These are phyloP conservation scores for Pseudolaguvia tuberculata DNA, from an alignment of 2,113 vertebrate genomes.

Conservation along the genomic window DNA sequence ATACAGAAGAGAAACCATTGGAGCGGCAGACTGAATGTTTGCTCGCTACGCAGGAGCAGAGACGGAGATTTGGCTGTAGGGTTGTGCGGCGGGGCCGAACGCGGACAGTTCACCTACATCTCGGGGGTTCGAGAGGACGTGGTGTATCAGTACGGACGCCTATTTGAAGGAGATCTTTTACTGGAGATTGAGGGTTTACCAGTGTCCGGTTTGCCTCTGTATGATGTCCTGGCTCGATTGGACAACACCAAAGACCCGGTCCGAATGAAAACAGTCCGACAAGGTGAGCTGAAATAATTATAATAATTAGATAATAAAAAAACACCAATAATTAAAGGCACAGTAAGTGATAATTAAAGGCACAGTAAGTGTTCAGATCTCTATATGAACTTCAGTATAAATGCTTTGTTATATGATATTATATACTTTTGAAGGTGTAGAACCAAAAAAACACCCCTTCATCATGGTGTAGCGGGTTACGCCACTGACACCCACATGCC, in stretches of 20 bases:
- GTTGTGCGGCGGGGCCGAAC: conserved; percentile 84
- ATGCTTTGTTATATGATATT: too few relatives aligned
- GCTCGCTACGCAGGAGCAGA: conserved; percentile 68
- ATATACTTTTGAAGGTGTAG: too few relatives aligned
- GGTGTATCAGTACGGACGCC: conserved; percentile 66
- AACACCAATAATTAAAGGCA: too few relatives aligned
- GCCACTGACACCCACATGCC: too few relatives aligned
- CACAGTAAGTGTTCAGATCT: too few relatives aligned
- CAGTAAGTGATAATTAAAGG: too few relatives aligned
- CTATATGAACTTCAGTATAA: too few relatives aligned
- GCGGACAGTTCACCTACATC: conserved; percentile 82
- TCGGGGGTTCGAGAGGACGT: conserved; percentile 65
- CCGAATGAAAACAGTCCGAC: conserved; percentile 83
- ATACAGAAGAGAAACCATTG: conserved; percentile 74
- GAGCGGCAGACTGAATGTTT: conserved; percentile 78
- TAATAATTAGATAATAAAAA: too few relatives aligned
- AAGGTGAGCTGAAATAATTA: conserved; percentile 69
- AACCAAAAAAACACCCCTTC: too few relatives aligned
- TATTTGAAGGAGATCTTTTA: conserved; percentile 78
- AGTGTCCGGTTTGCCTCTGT: conserved; percentile 87
- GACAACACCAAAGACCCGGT: conserved; percentile 76
- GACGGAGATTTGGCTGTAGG: conserved; percentile 71
- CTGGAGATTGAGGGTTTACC: conserved; percentile 87
- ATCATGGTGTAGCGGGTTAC: too few relatives aligned
- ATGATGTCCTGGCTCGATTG: conserved; percentile 81